phyloP scores from a whole-genome alignment of 2,888 invertebrate species.

The Agonopterix heracliana region DNA sequence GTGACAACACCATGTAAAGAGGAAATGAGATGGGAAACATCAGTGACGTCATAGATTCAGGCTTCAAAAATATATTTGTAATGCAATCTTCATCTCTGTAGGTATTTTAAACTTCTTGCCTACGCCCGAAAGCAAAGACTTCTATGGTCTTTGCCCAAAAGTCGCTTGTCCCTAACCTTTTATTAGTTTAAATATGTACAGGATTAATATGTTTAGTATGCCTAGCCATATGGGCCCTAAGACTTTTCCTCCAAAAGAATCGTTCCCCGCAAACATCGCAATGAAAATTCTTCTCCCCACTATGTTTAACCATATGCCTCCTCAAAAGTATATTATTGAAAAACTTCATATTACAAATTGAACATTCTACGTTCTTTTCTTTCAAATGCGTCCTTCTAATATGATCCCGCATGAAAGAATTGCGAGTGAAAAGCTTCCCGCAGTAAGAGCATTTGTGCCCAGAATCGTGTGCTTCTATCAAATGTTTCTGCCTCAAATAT shows the following conservation, averaged over 20 bases:
- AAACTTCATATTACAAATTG: constrained; percentile 63
- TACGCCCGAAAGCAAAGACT: too few species aligned
- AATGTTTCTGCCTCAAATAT: constrained; percentile 69
- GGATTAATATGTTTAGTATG: constrained; percentile 45
- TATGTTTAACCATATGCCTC: constrained; percentile 65
- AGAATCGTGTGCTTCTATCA: constrained; percentile 68
- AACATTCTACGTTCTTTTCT: constrained; percentile 63
- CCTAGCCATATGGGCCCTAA: constrained; percentile 73
- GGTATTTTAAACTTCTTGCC: too few species aligned
- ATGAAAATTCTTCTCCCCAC: constrained; percentile 73
- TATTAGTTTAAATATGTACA: constrained; percentile 20
- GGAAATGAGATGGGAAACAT: too few species aligned
- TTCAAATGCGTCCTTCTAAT: constrained; percentile 60
- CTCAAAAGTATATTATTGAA: constrained; percentile 60
- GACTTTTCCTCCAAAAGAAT: constrained; percentile 77
- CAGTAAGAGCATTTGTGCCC: constrained; percentile 65
- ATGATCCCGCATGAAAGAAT: constrained; percentile 62
- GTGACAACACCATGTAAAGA: too few species aligned
- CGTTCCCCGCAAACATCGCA: constrained; percentile 78
- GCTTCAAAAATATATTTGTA: too few species aligned
- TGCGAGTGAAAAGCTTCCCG: constrained; percentile 55
- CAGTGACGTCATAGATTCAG: too few species aligned
- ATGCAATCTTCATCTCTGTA: too few species aligned
- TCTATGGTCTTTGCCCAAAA: too few species aligned
- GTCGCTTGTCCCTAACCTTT: too few species aligned